Percentiles rank a stretch among this genome's conserved stretches.
Evolutionary conservation across 2,888 invertebrate species (phyloP).

Genomic region (Folsomia candida): DNA sequence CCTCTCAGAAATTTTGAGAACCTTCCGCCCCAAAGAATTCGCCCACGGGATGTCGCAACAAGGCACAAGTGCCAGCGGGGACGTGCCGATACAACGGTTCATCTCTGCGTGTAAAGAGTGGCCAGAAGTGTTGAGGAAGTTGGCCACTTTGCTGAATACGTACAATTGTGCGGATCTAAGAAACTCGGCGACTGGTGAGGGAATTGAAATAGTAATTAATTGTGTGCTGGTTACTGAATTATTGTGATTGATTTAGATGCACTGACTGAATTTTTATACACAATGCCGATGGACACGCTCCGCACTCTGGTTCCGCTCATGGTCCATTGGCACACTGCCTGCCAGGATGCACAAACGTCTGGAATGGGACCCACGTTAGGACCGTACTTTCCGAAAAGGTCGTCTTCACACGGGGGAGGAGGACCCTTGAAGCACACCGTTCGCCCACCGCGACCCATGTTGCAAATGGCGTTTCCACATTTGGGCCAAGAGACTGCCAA

Average conservation of each 20-base stretch:
- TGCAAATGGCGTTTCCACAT: constrained; percentile 79
- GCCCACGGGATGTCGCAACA: constrained; percentile 41
- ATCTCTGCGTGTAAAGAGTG: constrained; percentile 68
- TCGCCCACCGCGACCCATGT: constrained; percentile 74
- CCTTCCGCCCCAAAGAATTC: constrained; percentile 46
- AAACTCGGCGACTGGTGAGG: constrained; percentile 65
- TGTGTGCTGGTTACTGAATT: background rate
- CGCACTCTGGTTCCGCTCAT: constrained; percentile 79
- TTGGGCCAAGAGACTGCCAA: constrained; percentile 69
- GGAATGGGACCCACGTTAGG: constrained; percentile 66
- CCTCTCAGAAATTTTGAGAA: constrained; percentile 50
- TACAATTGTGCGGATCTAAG: constrained; percentile 84
- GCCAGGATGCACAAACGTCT: constrained; percentile 66
- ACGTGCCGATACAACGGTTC: constrained; percentile 44
- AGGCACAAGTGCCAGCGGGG: constrained; percentile 25
- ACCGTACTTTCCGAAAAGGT: constrained; percentile 68
- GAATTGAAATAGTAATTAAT: background rate
- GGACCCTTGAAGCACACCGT: constrained; percentile 65
- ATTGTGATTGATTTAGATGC: constrained; percentile 59
- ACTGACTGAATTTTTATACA: constrained; percentile 73
- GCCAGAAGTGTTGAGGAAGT: constrained; percentile 79
- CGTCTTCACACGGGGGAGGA: constrained; percentile 53
- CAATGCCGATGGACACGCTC: constrained; percentile 75
- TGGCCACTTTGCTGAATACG: constrained; percentile 82
- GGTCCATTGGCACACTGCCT: constrained; percentile 74